Evolutionary conservation across 1,140 invertebrate genomes (phyloP).

Genomic region (Varroa destructor): DNA sequence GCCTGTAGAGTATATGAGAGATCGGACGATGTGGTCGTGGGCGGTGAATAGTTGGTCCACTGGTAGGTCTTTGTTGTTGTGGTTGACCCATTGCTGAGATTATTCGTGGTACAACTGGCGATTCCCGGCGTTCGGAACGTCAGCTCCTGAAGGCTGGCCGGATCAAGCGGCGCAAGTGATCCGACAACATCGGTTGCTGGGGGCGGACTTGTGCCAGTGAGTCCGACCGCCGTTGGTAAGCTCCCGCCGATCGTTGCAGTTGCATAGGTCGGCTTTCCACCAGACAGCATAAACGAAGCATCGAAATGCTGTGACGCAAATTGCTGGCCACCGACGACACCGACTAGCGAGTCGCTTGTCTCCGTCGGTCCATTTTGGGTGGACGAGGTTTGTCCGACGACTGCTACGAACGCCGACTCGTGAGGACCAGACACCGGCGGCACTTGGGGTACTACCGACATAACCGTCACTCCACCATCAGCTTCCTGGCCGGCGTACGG

Average conservation of each 20-base stretch:
- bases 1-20: constrained; percentile 24
- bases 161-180: too few species aligned
- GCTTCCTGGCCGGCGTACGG: neutral
- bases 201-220: too few species aligned
- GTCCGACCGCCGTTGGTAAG: too few species aligned
- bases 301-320: constrained; percentile 22
- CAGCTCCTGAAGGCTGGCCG: too few species aligned
- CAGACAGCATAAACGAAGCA: constrained; percentile 15
- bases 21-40: constrained; percentile 24
- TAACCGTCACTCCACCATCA: neutral
- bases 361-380: too few species aligned
- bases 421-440: neutral
- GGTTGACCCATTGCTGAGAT: neutral
- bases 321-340: neutral
- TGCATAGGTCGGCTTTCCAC: constrained; percentile 21
- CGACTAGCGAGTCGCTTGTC: neutral
- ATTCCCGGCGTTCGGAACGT: too few species aligned
- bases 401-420: constrained; percentile 21
- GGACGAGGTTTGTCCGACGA: neutral
- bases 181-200: too few species aligned
- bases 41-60: constrained; percentile 27
- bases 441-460: too few species aligned
- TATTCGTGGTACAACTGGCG: too few species aligned
- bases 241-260: constrained; percentile 4
- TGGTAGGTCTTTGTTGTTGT: constrained; percentile 23